Percentiles rank a stretch among this genome's conserved stretches.
Evolutionary conservation across 2,113 vertebrate species (phyloP).

Genomic region (Mormoops blainvillei): DNA sequence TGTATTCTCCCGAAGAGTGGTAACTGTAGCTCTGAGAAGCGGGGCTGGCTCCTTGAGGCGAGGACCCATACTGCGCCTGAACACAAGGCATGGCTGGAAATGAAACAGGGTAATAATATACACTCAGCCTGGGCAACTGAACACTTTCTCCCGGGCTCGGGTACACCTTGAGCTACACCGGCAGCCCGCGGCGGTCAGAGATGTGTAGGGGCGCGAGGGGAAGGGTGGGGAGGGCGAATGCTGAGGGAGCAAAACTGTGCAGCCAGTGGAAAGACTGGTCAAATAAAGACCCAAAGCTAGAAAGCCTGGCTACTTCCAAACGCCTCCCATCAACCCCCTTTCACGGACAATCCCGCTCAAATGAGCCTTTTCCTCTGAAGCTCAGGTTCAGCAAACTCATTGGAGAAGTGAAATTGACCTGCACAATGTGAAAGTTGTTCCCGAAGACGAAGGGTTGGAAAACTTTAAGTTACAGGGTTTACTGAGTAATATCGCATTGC

Average conservation of each 20-base stretch:
- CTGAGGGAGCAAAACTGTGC: background rate
- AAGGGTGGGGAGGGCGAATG: background rate
- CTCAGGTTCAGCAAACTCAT: background rate
- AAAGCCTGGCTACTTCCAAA: background rate
- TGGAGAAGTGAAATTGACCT: slow-evolving; percentile 37
- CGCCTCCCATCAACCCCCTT: background rate
- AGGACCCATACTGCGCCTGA: slow-evolving; percentile 99
- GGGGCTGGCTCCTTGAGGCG: slow-evolving; percentile 99
- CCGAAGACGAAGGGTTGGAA: background rate
- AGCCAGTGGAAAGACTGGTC: background rate
- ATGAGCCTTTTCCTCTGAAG: background rate
- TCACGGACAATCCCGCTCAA: background rate
- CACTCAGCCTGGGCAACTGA: slow-evolving; percentile 78
- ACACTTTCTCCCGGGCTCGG: slow-evolving; percentile 59
- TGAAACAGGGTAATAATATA: slow-evolving; percentile 81
- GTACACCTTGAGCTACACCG: slow-evolving; percentile 70
- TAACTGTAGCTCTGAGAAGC: slow-evolving; percentile 99
- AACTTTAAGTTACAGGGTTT: slow-evolving; percentile 10
- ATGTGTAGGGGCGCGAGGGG: background rate
- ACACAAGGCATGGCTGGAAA: slow-evolving; percentile 99
- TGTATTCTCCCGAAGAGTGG: slow-evolving; percentile 98
- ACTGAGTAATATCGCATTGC: background rate
- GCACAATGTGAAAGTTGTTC: slow-evolving; percentile 53
- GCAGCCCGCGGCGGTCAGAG: slow-evolving; percentile 57
- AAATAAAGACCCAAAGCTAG: background rate